Conservation (phyloP, 2,797 vertebrate genomes). For the Mormyrops boulengeri region DNA sequence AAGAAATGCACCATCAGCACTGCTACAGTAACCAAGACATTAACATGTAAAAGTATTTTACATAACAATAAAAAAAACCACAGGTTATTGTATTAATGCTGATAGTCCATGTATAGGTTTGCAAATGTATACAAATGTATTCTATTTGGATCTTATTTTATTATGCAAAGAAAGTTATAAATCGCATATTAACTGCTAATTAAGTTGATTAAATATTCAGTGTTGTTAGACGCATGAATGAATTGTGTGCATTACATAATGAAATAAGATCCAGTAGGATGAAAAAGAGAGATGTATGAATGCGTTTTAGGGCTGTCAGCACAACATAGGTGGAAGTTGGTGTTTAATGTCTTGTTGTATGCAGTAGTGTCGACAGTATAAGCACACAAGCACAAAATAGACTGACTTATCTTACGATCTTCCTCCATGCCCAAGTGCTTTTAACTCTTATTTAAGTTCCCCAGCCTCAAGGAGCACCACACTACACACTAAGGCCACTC, state of each 20-base stretch:
- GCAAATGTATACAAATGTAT: neutral
- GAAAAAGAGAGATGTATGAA: neutral
- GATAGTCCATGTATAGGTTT: neutral
- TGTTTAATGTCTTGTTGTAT: neutral
- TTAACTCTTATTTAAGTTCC: neutral
- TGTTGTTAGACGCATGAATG: neutral
- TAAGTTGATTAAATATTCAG: neutral
- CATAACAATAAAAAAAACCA: neutral
- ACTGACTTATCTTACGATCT: neutral
- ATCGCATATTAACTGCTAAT: neutral
- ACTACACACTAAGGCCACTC: neutral
- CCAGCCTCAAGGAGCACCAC: neutral
- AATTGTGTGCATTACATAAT: neutral
- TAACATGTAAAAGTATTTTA: neutral
- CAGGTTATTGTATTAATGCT: neutral
- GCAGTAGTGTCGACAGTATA: neutral
- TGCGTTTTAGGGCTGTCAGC: neutral
- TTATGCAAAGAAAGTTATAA: neutral
- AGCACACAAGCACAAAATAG: neutral
- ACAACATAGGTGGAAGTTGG: neutral
- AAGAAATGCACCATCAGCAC: neutral
- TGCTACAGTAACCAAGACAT: neutral
- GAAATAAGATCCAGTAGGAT: neutral
- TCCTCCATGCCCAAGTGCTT: neutral
- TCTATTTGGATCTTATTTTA: neutral